phyloP scores from a whole-genome alignment of 2,113 vertebrate genomes.

The Dicentrarchus labrax region DNA sequence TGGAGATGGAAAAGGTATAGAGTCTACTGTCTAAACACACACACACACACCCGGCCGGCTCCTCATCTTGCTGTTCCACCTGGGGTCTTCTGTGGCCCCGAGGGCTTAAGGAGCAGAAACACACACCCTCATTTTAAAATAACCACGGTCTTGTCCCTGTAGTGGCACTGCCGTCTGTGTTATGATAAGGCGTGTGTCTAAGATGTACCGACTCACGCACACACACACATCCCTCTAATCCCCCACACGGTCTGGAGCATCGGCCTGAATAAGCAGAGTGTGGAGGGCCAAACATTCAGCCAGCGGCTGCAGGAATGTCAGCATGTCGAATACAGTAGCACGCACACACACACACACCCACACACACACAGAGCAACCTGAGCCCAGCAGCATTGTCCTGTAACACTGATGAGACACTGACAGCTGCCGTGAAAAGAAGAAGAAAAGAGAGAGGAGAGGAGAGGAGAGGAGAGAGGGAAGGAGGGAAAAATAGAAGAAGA shows the following conservation, averaged over 20 bases:
- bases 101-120: slow-evolving; percentile 74
- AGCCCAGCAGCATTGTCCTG: slow-evolving; percentile 63
- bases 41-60: slow-evolving; percentile 34
- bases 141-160: slow-evolving; percentile 62
- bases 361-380: slow-evolving; percentile 64
- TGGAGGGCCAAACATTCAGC: slow-evolving; percentile 63
- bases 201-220: slow-evolving; percentile 39
- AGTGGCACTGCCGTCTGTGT: slow-evolving; percentile 63
- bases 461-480: slow-evolving; percentile 13
- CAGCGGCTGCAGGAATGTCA: slow-evolving; percentile 67
- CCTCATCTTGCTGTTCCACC: slow-evolving; percentile 74
- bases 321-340: slow-evolving; percentile 59
- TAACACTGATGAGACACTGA: slow-evolving; percentile 56
- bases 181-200: slow-evolving; percentile 78
- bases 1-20: slow-evolving; percentile 65
- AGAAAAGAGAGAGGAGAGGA: slow-evolving; percentile 17
- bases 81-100: slow-evolving; percentile 64
- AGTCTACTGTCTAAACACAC: slow-evolving; percentile 78
- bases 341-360: slow-evolving; percentile 22
- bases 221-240: slow-evolving; percentile 61
- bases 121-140: slow-evolving; percentile 76
- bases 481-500: slow-evolving; percentile 36
- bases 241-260: slow-evolving; percentile 60
- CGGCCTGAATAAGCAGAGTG: slow-evolving; percentile 83
- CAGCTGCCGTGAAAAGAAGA: slow-evolving; percentile 73